Base-by-base conservation (phyloP, 2,113 vertebrate species). In the Herpetotheres cachinnans region DNA sequence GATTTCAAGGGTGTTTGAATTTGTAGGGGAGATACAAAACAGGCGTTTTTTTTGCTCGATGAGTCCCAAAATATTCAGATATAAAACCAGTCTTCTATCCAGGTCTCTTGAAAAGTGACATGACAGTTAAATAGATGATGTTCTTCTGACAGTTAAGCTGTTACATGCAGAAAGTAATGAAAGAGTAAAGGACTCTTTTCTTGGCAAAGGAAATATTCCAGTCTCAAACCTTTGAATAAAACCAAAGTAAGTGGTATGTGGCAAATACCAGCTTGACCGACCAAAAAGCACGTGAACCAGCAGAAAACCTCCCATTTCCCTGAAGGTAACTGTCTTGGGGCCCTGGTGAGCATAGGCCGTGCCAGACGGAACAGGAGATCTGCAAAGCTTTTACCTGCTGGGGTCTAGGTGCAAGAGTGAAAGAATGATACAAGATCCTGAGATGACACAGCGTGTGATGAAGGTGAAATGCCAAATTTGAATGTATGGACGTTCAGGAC, bases 261-360 rank as follows among this genome's bases (percentile, higher is more conserved):
- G 38, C 52, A 59, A 74, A 85, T 76, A 55, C 29, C 42, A 46
- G 6, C 61, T 9, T 69, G 55, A 58, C 25, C 38, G 58, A 32
- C 29, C 4, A 26, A 71, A 90, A 71, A 42, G 13, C 42, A 10
- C 2, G 3, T 42, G 44, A 71, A 38, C 9, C 32, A 62, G 34
- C 12, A 80, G 63, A n/a, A 73, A 67, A 26, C 38, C 30, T 91
- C 29, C 26, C 0, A 0, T 58, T 42, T 87, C 29, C 18, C 15
- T 80, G 44, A 42, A 65, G 32, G 36, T 20, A 9, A 30, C 22
- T 1, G 2, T 67, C 59, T 36, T 9, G 9, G 65, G 54, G 8
- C 30, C 34, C 0, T 2, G 16, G 13, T 6, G 6, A 70, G 22
- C 16, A 16, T 6, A 5, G 19, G 16, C 58, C 25, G 14, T 34